Percentiles rank a stretch among this genome's conserved stretches.
Conservation (phyloP, 2,113 vertebrate species). For the Charina bottae region DNA sequence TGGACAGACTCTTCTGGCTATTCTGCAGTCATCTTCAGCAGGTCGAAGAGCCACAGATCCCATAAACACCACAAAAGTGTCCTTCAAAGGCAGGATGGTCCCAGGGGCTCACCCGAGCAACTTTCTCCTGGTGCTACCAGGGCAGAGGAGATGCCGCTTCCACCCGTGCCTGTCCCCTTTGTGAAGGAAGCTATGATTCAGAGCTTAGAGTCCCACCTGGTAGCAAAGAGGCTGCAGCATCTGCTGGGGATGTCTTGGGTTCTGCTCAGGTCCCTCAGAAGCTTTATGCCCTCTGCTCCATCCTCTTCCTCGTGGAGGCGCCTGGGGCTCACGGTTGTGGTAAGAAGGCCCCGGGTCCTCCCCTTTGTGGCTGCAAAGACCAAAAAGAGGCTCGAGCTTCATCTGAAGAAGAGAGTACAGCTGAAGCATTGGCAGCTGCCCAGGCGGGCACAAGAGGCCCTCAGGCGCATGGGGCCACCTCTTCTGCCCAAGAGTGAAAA, state of each 20-base stretch:
- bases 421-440: conserved; percentile 14
- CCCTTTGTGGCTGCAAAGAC: neutral
- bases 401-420: conserved; percentile 14
- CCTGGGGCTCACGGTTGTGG: neutral
- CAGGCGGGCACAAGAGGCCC: neutral
- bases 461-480: neutral
- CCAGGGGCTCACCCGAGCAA: neutral
- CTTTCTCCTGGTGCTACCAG: neutral
- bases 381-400: conserved; percentile 24
- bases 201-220: conserved; percentile 5
- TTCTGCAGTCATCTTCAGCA: neutral
- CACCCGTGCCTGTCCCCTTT: neutral
- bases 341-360: neutral
- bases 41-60: neutral
- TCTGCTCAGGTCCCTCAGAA: conserved; percentile 6
- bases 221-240: conserved; percentile 17
- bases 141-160: neutral
- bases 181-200: neutral
- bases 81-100: no score
- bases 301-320: neutral
- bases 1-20: neutral
- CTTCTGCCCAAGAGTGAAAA: neutral
- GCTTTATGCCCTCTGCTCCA: conserved; percentile 13
- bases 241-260: neutral
- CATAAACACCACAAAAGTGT: no score